Conservation (phyloP, 2,113 vertebrate species). For the Tragelaphus scriptus region DNA sequence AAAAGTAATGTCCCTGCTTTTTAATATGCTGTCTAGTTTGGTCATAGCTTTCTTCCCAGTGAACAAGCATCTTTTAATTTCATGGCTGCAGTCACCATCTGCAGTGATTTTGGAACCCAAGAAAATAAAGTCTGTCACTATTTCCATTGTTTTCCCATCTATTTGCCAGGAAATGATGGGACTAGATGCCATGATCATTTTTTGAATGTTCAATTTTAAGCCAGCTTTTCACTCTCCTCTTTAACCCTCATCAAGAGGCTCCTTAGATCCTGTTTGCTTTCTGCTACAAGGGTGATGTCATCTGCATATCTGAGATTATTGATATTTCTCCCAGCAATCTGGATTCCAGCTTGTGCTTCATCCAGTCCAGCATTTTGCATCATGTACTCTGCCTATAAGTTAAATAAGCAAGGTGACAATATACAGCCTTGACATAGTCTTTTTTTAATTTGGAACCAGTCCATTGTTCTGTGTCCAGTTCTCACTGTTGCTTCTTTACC, state of each 20-base stretch:
- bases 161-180: not conserved
- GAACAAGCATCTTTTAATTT: not conserved
- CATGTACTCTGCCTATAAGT: not conserved
- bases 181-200: not conserved
- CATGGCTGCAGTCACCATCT: not conserved
- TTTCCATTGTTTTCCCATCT: not conserved
- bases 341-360: not conserved
- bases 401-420: not conserved
- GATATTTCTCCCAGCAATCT: not conserved
- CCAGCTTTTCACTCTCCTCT: not conserved
- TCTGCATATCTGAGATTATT: not conserved
- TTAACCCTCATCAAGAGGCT: not conserved
- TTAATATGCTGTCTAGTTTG: not conserved
- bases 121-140: not conserved
- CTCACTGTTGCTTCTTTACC: not conserved
- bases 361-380: not conserved
- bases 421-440: not conserved
- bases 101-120: not conserved
- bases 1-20: not conserved
- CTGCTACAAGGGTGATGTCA: not conserved
- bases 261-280: not conserved
- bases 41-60: not conserved
- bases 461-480: not conserved
- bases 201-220: not conserved
- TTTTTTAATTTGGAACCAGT: not conserved